Percentiles rank a stretch among this genome's conserved stretches.
phyloP scores from a whole-genome alignment of 2,797 vertebrate species.

The Periparus ater region DNA sequence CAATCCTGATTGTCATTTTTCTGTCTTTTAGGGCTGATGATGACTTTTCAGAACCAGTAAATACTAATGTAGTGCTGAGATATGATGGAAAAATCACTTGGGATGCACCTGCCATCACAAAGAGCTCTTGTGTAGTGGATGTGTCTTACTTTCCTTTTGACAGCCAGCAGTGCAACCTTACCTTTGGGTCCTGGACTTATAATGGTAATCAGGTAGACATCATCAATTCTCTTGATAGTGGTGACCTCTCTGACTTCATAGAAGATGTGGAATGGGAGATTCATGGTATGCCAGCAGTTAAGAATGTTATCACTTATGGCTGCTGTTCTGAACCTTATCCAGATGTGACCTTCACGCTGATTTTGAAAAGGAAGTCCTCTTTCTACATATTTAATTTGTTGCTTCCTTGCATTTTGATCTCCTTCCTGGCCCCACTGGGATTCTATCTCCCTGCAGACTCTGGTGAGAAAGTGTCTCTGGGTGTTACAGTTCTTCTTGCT shows the following conservation, averaged over 20 bases:
- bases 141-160: slow-evolving; percentile 98
- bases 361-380: slow-evolving; percentile 92
- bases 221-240: slow-evolving; percentile 86
- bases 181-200: slow-evolving; percentile 98
- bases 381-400: slow-evolving; percentile 98
- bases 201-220: slow-evolving; percentile 98
- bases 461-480: slow-evolving; percentile 95
- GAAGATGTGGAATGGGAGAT: slow-evolving; percentile 98
- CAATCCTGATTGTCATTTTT: not conserved
- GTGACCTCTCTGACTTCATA: slow-evolving; percentile 93
- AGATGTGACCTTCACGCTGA: slow-evolving; percentile 93
- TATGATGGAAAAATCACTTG: slow-evolving; percentile 94
- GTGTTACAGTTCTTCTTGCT: slow-evolving; percentile 93
- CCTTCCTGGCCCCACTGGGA: slow-evolving; percentile 93
- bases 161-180: slow-evolving; percentile 93
- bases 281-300: slow-evolving; percentile 94
- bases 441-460: slow-evolving; percentile 97
- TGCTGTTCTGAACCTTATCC: slow-evolving; percentile 98
- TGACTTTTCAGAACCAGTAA: slow-evolving; percentile 86
- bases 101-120: slow-evolving; percentile 96
- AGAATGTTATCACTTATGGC: slow-evolving; percentile 92
- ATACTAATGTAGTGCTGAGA: slow-evolving; percentile 94
- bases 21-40: slow-evolving; percentile 87
- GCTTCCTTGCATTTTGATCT: slow-evolving; percentile 95
- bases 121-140: slow-evolving; percentile 95